Evolutionary conservation across 1,140 invertebrate genomes (phyloP).

Genomic region (Diorhabda carinulata): DNA sequence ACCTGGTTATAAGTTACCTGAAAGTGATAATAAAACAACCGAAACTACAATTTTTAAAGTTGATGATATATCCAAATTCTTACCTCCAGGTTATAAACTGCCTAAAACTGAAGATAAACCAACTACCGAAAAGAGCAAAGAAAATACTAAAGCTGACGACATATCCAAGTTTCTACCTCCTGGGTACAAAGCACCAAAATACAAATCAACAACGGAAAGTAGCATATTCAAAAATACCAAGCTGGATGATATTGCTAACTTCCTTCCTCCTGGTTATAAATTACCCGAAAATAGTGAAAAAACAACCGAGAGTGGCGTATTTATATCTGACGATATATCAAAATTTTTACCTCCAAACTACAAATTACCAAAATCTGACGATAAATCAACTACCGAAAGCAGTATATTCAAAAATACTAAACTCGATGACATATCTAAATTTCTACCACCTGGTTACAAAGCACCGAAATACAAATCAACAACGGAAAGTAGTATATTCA

Average conservation of each 20-base stretch:
- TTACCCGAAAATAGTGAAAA: slow-evolving; percentile 23
- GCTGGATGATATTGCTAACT: slow-evolving; percentile 57
- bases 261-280: slow-evolving; percentile 58
- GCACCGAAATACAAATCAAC: slow-evolving; percentile 20
- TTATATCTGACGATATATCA: slow-evolving; percentile 53
- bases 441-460: slow-evolving; percentile 57
- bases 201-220: slow-evolving; percentile 34
- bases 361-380: slow-evolving; percentile 29
- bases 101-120: slow-evolving; percentile 39
- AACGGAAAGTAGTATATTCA: slow-evolving; percentile 26
- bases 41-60: slow-evolving; percentile 8
- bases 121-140: slow-evolving; percentile 30
- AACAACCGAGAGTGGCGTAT: slow-evolving; percentile 13
- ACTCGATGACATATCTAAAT: slow-evolving; percentile 54
- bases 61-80: slow-evolving; percentile 58
- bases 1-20: slow-evolving; percentile 26
- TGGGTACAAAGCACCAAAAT: slow-evolving; percentile 50
- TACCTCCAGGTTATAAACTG: slow-evolving; percentile 56
- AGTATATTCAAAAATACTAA: slow-evolving; percentile 21
- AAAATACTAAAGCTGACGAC: slow-evolving; percentile 49
- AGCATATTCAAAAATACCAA: slow-evolving; percentile 51
- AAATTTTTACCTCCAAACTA: slow-evolving; percentile 60
- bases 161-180: slow-evolving; percentile 59
- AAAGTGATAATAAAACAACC: slow-evolving; percentile 1
- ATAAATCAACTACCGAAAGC: slow-evolving; percentile 37